Evolutionary conservation across 2,888 invertebrate species (phyloP), one percentile per base, ranked within the genome.

Genomic region (Orthosia gracilis): DNA sequence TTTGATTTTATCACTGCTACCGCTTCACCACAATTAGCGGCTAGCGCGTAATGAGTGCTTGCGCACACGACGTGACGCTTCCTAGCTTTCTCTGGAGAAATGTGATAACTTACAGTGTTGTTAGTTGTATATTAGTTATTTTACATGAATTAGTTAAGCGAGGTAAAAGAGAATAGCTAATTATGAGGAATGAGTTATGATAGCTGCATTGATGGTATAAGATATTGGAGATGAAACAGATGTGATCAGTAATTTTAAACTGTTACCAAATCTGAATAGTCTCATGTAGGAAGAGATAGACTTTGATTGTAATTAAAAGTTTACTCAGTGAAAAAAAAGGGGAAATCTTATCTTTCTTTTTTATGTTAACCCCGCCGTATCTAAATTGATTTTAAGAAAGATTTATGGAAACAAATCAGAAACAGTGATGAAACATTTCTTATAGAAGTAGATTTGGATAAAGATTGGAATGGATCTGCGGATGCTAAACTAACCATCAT

Each of bases 81-180:
- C 52, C 78, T 68, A 69, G 67, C 78, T 83, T 83, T 82, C 79
- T 78, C 81, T 69, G n/a, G 40, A 70, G 71, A 71, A 83, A 65
- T 80, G 45, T 67, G 52, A 68, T 67, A 73, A 55, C 5, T 50
- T n/a, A 18, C 47, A 15, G n/a, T 61, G 26, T 69, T 31, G 21
- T 21, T 40, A 50, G n/a, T 18, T n/a, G 5, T n/a, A 59, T 18
- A n/a, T 7, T 40, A 40, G 40, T 40, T 40, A 40, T 9, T 40
- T 40, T 40, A 40, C 40, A 40, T 40, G 40, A 0, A 61, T 61
- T 40, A 40, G 40, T 40, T 40, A 40, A 7, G 3, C 3, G 21
- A 61, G 1, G 1, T 15, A 45, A 9, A 45, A 45, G 15, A 21
- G 9, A 47, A 61, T 45, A 21, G 9, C 0, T 17, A 45, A 21